Percentiles rank a stretch among this genome's conserved stretches.
Conservation (phyloP, 2,888 invertebrate species). For the Perithous albicinctus region DNA sequence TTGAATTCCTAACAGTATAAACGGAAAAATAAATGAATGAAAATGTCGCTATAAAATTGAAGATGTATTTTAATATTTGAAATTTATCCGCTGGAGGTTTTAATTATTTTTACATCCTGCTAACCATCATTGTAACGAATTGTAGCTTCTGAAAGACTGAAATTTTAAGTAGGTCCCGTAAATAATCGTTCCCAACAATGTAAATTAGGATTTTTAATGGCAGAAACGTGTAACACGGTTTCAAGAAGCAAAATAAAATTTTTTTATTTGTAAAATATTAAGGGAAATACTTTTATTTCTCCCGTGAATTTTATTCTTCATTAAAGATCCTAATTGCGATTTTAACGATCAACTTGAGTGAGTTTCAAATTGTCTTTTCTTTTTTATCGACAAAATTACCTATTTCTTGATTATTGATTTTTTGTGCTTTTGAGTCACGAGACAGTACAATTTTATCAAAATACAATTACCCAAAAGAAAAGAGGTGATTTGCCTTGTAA, state of each 20-base stretch:
- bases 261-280: background rate
- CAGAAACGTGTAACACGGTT: constrained; percentile 9
- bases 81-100: background rate
- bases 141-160: background rate
- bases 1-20: background rate
- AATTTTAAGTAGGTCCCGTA: background rate
- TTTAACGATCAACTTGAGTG: background rate
- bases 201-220: constrained; percentile 17
- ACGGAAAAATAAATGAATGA: background rate
- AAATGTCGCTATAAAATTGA: background rate
- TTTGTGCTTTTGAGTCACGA: background rate
- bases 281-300: constrained; percentile 7
- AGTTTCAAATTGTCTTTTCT: background rate
- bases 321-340: constrained; percentile 2
- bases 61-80: background rate
- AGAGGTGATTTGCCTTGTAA: background rate
- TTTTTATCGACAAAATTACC: background rate
- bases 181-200: background rate
- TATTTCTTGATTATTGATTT: constrained; percentile 11
- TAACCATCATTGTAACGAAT: constrained; percentile 1
- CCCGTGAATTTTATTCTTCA: constrained; percentile 3
- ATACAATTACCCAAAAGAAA: background rate
- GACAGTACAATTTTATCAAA: background rate
- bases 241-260: background rate
- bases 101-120: background rate